phyloP scores from a whole-genome alignment of 1,140 invertebrate species.

The Drosophila bocqueti region DNA sequence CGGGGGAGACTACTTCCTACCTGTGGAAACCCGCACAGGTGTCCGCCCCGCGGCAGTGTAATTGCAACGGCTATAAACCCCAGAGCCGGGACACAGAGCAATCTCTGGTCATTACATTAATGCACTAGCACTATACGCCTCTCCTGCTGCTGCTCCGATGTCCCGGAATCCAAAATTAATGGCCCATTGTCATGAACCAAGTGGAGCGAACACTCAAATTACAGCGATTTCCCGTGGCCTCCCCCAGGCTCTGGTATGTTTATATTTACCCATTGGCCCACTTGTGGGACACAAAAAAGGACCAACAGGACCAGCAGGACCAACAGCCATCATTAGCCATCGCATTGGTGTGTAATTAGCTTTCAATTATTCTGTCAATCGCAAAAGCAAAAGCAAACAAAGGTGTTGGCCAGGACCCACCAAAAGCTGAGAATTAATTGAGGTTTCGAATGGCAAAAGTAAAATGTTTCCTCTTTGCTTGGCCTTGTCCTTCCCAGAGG shows the following conservation, averaged over 20 bases:
- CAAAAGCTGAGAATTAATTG: not conserved
- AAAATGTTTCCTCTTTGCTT: not conserved
- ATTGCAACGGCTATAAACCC: slow-evolving; percentile 22
- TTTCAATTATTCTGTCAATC: slow-evolving; percentile 25
- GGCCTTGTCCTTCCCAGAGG: not conserved
- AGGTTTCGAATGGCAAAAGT: not conserved
- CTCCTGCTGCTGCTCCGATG: not conserved
- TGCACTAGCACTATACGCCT: not conserved
- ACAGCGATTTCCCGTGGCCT: slow-evolving; percentile 1
- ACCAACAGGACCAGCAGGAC: not conserved
- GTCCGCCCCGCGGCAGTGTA: not conserved
- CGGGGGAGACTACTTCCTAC: not conserved
- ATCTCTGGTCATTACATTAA: slow-evolving; percentile 37
- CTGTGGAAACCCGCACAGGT: slow-evolving; percentile 28
- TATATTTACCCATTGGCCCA: slow-evolving; percentile 1
- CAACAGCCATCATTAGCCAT: slow-evolving; percentile 25
- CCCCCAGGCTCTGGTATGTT: not conserved
- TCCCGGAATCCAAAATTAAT: slow-evolving; percentile 28
- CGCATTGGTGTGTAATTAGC: slow-evolving; percentile 23
- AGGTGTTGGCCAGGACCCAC: not conserved
- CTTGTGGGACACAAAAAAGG: not conserved
- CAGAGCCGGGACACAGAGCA: not conserved
- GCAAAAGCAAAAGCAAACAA: not conserved
- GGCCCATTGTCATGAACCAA: slow-evolving; percentile 25
- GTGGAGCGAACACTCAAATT: slow-evolving; percentile 9